phyloP scores from a whole-genome alignment of 2,797 vertebrate species.

The Neosilurus hyrtlii region DNA sequence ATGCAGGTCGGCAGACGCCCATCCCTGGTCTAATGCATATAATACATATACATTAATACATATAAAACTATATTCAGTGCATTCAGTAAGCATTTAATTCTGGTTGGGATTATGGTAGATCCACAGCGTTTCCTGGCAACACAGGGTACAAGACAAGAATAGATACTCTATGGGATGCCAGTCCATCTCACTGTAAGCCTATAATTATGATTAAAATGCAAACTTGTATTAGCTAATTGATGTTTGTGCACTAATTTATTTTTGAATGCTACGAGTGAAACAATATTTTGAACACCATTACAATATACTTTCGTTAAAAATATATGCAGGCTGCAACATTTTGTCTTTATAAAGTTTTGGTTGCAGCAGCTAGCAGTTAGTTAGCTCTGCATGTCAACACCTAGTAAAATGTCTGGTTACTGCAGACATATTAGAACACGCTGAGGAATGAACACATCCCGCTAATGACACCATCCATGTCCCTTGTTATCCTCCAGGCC shows the following conservation, averaged over 20 bases:
- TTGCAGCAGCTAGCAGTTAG: not conserved
- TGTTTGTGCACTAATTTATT: not conserved
- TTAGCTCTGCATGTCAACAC: not conserved
- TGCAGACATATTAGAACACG: not conserved
- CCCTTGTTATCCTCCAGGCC: constrained; percentile 65
- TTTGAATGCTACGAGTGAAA: not conserved
- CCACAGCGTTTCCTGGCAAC: not conserved
- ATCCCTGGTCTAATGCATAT: too few relatives aligned
- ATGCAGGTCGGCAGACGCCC: too few relatives aligned
- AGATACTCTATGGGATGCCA: not conserved
- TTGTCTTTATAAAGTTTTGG: not conserved
- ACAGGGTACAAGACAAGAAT: not conserved
- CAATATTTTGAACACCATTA: not conserved
- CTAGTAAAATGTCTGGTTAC: not conserved
- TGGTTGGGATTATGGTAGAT: not conserved
- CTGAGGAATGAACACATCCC: not conserved
- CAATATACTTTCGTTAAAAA: not conserved
- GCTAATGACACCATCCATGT: not conserved
- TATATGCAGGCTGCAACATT: not conserved
- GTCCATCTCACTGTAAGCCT: not conserved
- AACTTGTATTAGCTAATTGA: not conserved
- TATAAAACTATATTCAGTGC: not conserved
- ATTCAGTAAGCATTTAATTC: not conserved
- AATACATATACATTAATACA: too few relatives aligned
- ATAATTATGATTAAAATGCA: not conserved